A percentile compares a stretch with the other conserved stretches of the same genome.
Conservation (phyloP, 2,797 vertebrate species). For the Rhinichthys osculus region DNA sequence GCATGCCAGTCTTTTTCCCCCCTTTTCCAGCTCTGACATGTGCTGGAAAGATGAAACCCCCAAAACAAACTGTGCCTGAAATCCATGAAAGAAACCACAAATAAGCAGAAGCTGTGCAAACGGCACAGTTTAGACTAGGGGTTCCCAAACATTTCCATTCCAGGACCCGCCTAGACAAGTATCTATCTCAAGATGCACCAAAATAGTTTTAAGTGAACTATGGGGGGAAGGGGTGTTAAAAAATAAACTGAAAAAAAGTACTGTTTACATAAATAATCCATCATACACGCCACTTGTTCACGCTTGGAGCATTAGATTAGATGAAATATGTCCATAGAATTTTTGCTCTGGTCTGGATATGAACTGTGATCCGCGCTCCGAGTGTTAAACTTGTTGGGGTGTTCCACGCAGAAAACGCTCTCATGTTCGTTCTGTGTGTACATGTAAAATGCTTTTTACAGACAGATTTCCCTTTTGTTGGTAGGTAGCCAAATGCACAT, state of each 20-base stretch:
- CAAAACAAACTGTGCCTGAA: constrained; percentile 41
- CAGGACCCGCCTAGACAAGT: background rate
- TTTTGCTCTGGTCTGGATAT: background rate
- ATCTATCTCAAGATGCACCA: background rate
- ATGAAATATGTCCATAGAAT: background rate
- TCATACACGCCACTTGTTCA: background rate
- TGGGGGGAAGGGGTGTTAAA: background rate
- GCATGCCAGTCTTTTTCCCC: constrained; percentile 9
- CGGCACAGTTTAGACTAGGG: constrained; percentile 15
- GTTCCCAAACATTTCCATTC: background rate
- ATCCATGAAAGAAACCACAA: constrained; percentile 47
- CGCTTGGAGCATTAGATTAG: background rate
- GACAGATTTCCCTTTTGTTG: background rate
- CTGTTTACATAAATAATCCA: background rate
- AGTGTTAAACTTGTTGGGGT: background rate
- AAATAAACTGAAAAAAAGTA: background rate
- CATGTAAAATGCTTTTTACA: background rate
- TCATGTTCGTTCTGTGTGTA: background rate
- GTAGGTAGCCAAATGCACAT: background rate
- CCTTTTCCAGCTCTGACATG: constrained; percentile 27
- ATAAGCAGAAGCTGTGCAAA: constrained; percentile 47
- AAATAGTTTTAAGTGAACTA: background rate
- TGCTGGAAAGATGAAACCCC: constrained; percentile 48
- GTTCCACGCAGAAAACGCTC: background rate
- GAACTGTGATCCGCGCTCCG: background rate